phyloP scores from a whole-genome alignment of 2,888 invertebrate species.

The Macrophya annulata region DNA sequence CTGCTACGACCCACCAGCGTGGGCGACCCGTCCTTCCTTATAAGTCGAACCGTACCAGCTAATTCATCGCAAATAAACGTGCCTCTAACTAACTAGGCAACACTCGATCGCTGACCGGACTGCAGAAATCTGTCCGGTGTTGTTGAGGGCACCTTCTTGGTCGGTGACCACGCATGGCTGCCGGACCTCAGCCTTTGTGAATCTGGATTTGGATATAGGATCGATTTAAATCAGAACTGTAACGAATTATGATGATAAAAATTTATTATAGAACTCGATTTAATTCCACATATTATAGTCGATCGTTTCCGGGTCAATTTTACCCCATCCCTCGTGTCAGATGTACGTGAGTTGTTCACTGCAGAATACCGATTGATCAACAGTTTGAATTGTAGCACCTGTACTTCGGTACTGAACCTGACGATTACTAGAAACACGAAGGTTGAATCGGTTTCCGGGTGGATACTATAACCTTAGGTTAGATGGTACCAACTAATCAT shows the following conservation, averaged over 20 bases:
- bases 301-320: not conserved
- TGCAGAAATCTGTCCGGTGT: constrained; percentile 6
- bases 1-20: constrained; percentile 60
- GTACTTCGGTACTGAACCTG: not conserved
- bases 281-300: not conserved
- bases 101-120: constrained; percentile 56
- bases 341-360: not conserved
- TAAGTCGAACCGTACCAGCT: constrained; percentile 63
- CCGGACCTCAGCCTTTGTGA: not conserved
- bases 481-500: not conserved
- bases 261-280: not conserved
- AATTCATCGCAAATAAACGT: constrained; percentile 66
- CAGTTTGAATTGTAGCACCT: constrained; percentile 18
- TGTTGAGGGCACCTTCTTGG: not conserved
- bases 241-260: not conserved
- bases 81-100: constrained; percentile 65
- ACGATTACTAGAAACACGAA: constrained; percentile 22
- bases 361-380: not conserved
- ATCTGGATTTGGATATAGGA: not conserved
- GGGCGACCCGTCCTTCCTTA: constrained; percentile 67
- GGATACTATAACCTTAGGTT: constrained; percentile 25
- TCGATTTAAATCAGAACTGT: constrained; percentile 8
- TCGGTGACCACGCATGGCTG: not conserved
- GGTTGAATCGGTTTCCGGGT: constrained; percentile 43
- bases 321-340: not conserved